A percentile compares a stretch with the other conserved stretches of the same genome.
Conservation (phyloP, 1,140 invertebrate genomes). For the Melanaphis sacchari region DNA sequence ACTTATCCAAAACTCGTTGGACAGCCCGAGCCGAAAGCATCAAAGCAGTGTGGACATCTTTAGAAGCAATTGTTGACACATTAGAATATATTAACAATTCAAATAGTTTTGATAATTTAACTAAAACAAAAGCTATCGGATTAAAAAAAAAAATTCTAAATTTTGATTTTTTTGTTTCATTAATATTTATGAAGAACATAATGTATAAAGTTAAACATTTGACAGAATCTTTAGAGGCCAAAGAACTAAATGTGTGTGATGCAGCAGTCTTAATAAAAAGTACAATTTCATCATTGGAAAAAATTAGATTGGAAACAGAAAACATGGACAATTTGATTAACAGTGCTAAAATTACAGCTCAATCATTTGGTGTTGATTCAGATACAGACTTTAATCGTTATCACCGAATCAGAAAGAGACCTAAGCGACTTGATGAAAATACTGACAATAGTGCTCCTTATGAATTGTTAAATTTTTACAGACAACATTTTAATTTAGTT, state of each 20-base stretch:
- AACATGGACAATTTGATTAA: neutral
- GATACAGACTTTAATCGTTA: neutral
- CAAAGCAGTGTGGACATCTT: conserved; percentile 27
- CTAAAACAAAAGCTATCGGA: conserved; percentile 20
- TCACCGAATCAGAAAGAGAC: neutral
- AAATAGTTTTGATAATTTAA: conserved; percentile 18
- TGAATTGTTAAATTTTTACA: conserved; percentile 40
- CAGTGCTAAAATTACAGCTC: conserved; percentile 1
- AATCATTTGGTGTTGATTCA: conserved; percentile 9
- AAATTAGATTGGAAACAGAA: neutral
- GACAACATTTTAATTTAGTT: conserved; percentile 45
- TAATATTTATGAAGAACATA: conserved; percentile 43
- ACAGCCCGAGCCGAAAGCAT: conserved; percentile 34
- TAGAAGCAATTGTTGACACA: conserved; percentile 29
- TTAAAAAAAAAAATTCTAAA: conserved; percentile 46
- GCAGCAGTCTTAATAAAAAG: conserved; percentile 2
- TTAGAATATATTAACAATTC: conserved; percentile 42
- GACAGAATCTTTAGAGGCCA: conserved; percentile 36
- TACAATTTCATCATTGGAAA: neutral
- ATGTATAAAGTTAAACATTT: conserved; percentile 29
- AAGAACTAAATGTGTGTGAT: conserved; percentile 21
- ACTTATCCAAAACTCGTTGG: conserved; percentile 50
- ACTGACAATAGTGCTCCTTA: neutral
- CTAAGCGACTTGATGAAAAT: conserved; percentile 5
- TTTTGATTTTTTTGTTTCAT: conserved; percentile 33